Conservation (phyloP, 2,888 invertebrate genomes). For the Barypeithes pellucidus region DNA sequence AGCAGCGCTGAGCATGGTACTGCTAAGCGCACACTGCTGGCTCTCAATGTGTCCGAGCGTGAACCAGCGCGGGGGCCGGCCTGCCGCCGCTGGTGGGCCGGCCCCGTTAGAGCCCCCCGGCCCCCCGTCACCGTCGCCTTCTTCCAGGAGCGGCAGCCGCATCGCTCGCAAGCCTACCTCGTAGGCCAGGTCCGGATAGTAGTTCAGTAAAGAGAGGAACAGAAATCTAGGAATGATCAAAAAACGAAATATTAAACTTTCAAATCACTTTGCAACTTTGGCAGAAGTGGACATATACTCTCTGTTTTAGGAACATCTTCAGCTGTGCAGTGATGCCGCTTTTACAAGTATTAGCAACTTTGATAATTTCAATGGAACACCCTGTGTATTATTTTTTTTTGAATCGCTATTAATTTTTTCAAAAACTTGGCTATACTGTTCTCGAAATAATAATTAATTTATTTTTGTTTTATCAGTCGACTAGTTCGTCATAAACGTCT, state of each 20-base stretch:
- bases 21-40: conserved; percentile 85
- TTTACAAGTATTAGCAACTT: too few species aligned
- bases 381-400: too few species aligned
- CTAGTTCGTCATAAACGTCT: too few species aligned
- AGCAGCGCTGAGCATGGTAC: conserved; percentile 82
- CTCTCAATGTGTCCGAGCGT: conserved; percentile 86
- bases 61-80: conserved; percentile 83
- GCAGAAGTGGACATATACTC: too few species aligned
- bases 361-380: too few species aligned
- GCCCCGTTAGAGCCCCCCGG: conserved; percentile 57
- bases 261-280: neutral
- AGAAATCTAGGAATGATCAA: conserved; percentile 74
- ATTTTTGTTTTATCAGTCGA: too few species aligned
- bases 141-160: conserved; percentile 84
- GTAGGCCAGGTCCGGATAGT: conserved; percentile 86
- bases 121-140: conserved; percentile 77
- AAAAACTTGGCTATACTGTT: neutral
- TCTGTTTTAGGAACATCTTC: too few species aligned
- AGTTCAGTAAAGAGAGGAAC: conserved; percentile 83
- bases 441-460: too few species aligned
- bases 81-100: conserved; percentile 67
- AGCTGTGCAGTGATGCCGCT: too few species aligned
- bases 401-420: neutral
- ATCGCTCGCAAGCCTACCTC: conserved; percentile 85
- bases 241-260: neutral